phyloP scores from a whole-genome alignment of 2,797 vertebrate species.

The Myioborus miniatus region DNA sequence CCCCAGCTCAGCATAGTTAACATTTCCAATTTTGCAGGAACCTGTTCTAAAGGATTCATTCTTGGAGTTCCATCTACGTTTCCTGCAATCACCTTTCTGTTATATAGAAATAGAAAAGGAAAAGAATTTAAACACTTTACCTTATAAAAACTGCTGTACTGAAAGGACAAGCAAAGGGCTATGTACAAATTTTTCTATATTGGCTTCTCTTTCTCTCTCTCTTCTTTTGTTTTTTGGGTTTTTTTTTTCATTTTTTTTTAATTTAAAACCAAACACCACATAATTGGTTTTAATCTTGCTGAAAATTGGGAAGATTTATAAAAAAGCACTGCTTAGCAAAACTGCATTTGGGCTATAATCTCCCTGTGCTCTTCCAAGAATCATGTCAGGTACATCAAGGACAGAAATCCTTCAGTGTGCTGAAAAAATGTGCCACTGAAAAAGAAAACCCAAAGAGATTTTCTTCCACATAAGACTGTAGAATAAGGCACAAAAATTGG shows the following conservation, averaged over 20 bases:
- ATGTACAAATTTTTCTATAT: background rate
- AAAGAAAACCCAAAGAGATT: background rate
- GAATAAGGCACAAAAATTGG: background rate
- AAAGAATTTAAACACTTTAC: background rate
- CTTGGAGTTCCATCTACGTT: background rate
- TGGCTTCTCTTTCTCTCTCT: fast-evolving
- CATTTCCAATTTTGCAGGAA: background rate
- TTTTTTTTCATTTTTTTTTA: fast-evolving
- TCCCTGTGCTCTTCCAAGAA: background rate
- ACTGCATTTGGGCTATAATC: background rate
- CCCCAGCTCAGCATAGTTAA: background rate
- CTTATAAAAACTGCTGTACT: background rate
- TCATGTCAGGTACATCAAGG: background rate
- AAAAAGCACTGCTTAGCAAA: background rate
- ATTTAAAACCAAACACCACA: background rate
- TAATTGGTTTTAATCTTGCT: conserved; percentile 27
- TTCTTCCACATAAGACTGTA: background rate
- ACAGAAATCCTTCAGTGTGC: background rate
- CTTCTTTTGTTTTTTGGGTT: too few species aligned
- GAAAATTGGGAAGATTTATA: conserved; percentile 31
- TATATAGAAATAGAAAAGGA: background rate
- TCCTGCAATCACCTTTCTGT: background rate
- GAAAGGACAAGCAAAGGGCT: background rate
- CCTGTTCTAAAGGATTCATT: background rate
- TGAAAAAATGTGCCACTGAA: background rate